Percentiles rank a stretch among this genome's conserved stretches.
These are phyloP conservation scores for Athalia cordata DNA, from an alignment of 2,888 invertebrate species.

Conservation along the genomic window DNA sequence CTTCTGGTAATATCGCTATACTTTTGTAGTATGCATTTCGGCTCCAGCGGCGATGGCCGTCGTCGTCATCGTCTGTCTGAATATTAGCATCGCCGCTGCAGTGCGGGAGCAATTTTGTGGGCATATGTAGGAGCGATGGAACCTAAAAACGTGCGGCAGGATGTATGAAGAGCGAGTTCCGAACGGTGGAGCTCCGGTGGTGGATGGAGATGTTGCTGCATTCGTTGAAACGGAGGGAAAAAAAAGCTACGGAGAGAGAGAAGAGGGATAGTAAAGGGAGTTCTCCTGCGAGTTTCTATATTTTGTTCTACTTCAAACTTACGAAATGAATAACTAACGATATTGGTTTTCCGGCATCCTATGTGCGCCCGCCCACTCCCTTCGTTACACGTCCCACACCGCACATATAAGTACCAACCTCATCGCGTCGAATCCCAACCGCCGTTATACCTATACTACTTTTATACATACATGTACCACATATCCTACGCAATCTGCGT, in stretches of 20 bases:
- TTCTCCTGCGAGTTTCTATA: slow-evolving; percentile 66
- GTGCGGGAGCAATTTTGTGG: slow-evolving; percentile 64
- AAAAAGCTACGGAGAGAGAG: background rate
- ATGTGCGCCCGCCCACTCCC: slow-evolving; percentile 46
- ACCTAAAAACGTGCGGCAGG: slow-evolving; percentile 10
- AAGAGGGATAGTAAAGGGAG: slow-evolving; percentile 52
- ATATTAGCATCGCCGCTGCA: slow-evolving; percentile 38
- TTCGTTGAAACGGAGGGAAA: background rate
- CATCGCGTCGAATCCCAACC: slow-evolving; percentile 43
- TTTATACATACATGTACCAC: background rate
- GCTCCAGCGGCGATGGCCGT: background rate
- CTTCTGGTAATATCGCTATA: background rate
- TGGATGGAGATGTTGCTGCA: slow-evolving; percentile 36
- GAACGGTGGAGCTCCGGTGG: slow-evolving; percentile 38
- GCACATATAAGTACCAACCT: slow-evolving; percentile 31
- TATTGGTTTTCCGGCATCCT: slow-evolving; percentile 64
- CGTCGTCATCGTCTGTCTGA: slow-evolving; percentile 41
- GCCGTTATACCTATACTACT: background rate
- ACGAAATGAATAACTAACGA: slow-evolving; percentile 72
- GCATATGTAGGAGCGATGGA: slow-evolving; percentile 54
- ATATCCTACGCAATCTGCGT: slow-evolving; percentile 54
- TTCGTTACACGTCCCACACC: slow-evolving; percentile 43
- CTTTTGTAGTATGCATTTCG: slow-evolving; percentile 18
- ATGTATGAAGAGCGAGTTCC: slow-evolving; percentile 18
- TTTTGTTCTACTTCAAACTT: slow-evolving; percentile 72